Evolutionary conservation across 1,140 invertebrate genomes (phyloP), one percentile per base, ranked within the genome.

Genomic region (Heliconius hewitsoni): DNA sequence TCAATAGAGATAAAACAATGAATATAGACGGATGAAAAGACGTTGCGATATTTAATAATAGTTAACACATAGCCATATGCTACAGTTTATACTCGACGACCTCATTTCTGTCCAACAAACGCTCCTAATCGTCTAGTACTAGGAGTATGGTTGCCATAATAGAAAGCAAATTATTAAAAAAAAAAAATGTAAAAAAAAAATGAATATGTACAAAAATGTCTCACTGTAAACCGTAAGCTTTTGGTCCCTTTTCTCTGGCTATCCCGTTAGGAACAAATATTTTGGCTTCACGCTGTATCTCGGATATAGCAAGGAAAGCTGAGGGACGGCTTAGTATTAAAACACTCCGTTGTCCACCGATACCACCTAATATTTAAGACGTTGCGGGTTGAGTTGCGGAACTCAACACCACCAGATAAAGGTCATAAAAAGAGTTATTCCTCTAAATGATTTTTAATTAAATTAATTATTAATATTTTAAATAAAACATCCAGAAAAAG

Each of bases 71-170:
- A 79, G 57, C 39, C 73, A 79, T 71, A 39, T 79, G 78, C 55
- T 74, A 52, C 34, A 23, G 73, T 52, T 74, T 52, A 74, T 74
- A 39, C 39, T n/a, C 9, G 66, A 34, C 70, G 78, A 74, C 78
- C 78, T 79, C 73, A 79, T 79, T 78, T 79, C 34, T 79, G 30
- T 71, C 55, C 9, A 73, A 60, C 34, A 52, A 66, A 52, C 39
- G 42, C 27, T 27, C 46, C 75, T 77, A 46, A 52, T 77, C 66
- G 27, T 71, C 42, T 71, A 77, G 66, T 71, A 76, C 57, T 76
- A 8, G 37, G 34, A 42, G 19, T 60, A 34, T 30, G 74, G n/a
- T n/a, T 18, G 42, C 74, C 57, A 76, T 27, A 42, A 42, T 39
- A 16, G 39, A 8, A 57, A 0, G 8, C 1, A 23, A 19, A 23